These are phyloP conservation scores for Masnerella sp. DNA, from an alignment of 2,888 invertebrate genomes.

Conservation along the genomic window DNA sequence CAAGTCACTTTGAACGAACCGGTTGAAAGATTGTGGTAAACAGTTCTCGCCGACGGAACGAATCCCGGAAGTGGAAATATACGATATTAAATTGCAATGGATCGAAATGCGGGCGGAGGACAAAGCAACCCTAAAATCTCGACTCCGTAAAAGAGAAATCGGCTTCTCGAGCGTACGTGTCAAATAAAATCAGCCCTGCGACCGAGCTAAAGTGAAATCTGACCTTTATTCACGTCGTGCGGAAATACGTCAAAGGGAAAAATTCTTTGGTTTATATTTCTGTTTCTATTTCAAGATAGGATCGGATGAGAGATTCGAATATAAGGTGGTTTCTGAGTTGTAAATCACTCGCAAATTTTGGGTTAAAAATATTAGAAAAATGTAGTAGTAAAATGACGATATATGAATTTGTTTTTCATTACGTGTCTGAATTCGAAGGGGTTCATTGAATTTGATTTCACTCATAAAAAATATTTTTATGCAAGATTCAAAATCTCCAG, in stretches of 20 bases:
- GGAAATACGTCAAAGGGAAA: constrained; percentile 26
- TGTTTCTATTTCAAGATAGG: constrained; percentile 5
- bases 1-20: constrained; percentile 13
- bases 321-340: too few species aligned
- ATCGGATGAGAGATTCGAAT: neutral
- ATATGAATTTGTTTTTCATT: too few species aligned
- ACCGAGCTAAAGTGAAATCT: constrained; percentile 48
- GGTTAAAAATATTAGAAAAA: too few species aligned
- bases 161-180: constrained; percentile 21
- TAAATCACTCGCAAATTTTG: too few species aligned
- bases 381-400: too few species aligned
- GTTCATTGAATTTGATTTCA: too few species aligned
- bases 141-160: constrained; percentile 54
- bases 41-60: constrained; percentile 33
- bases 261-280: constrained; percentile 24
- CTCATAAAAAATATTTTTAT: too few species aligned
- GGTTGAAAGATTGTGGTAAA: constrained; percentile 47
- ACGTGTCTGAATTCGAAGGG: too few species aligned
- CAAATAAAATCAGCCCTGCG: constrained; percentile 26
- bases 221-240: constrained; percentile 38
- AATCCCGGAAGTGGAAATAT: constrained; percentile 50
- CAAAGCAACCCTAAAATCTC: constrained; percentile 50
- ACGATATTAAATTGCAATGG: constrained; percentile 33
- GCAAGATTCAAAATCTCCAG: too few species aligned
- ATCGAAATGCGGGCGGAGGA: constrained; percentile 48